Evolutionary conservation across 2,113 vertebrate genomes (phyloP).

Genomic region (Oncorhynchus mykiss): DNA sequence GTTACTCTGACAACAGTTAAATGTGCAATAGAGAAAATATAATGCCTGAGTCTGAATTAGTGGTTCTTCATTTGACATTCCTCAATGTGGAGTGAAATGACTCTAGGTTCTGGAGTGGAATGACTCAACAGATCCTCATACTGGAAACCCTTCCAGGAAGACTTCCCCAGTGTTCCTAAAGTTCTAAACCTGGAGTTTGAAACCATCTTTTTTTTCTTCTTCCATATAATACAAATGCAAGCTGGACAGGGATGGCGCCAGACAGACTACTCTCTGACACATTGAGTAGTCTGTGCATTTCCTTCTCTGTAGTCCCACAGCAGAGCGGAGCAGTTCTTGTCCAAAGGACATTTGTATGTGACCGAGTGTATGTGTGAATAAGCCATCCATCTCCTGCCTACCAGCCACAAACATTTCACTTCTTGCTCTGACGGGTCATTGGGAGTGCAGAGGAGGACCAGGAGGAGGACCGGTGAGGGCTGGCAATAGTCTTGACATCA

Average conservation of each 20-base stretch:
- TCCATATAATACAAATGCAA: constrained; percentile 57
- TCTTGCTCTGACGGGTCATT: constrained; percentile 56
- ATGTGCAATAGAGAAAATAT: constrained; percentile 99
- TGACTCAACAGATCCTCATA: constrained; percentile 77
- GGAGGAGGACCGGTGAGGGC: constrained; percentile 43
- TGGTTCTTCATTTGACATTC: constrained; percentile 81
- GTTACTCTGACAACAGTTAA: constrained; percentile 96
- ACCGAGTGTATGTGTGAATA: constrained; percentile 37
- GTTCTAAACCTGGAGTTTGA: constrained; percentile 55
- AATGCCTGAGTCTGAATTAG: constrained; percentile 99
- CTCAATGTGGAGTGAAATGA: constrained; percentile 80
- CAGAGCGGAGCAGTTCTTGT: constrained; percentile 74
- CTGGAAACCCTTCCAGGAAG: constrained; percentile 80
- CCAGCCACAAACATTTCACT: constrained; percentile 52
- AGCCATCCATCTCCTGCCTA: constrained; percentile 43
- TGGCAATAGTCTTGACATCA: constrained; percentile 44
- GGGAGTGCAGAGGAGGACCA: constrained; percentile 58
- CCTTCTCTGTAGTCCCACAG: constrained; percentile 62
- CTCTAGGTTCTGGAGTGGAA: constrained; percentile 77
- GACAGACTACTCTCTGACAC: constrained; percentile 77
- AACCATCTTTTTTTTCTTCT: constrained; percentile 47
- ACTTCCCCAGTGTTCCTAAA: constrained; percentile 74
- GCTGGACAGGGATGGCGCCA: constrained; percentile 57
- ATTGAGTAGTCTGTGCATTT: constrained; percentile 60
- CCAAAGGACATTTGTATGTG: constrained; percentile 67